A percentile compares a stretch with the other conserved stretches of the same genome.
phyloP scores from a whole-genome alignment of 2,888 invertebrate species.

The Dryocosmus kuriphilus region DNA sequence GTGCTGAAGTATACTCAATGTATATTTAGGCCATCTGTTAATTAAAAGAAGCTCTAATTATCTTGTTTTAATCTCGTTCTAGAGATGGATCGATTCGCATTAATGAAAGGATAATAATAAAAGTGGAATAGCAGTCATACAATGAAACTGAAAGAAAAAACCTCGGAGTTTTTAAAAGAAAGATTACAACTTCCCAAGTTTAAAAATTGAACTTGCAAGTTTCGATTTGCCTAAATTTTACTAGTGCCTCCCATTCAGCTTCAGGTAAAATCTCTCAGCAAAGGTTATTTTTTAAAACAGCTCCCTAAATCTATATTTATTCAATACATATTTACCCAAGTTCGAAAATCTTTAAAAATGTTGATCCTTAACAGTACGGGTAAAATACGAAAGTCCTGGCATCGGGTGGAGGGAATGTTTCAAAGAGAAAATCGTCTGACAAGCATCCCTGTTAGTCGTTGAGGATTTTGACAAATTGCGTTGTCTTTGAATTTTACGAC shows the following conservation, averaged over 20 bases:
- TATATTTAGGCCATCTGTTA: neutral
- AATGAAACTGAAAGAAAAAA: neutral
- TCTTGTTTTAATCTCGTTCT: neutral
- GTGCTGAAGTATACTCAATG: too few species aligned
- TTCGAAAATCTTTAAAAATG: neutral
- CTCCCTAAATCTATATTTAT: too few species aligned
- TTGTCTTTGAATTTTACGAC: neutral
- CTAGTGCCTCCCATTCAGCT: too few species aligned
- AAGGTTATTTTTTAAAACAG: too few species aligned
- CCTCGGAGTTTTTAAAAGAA: neutral
- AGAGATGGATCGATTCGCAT: neutral
- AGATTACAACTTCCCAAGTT: neutral
- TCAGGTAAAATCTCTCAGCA: too few species aligned
- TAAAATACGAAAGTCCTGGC: neutral
- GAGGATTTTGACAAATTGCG: constrained; percentile 53
- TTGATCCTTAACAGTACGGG: neutral
- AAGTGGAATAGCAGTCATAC: neutral
- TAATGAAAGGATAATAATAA: neutral
- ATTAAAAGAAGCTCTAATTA: constrained; percentile 8
- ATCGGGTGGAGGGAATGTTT: neutral
- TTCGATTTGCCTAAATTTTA: too few species aligned
- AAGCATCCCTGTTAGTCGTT: neutral
- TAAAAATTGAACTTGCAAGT: neutral
- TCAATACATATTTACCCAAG: too few species aligned
- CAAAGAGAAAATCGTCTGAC: neutral